Evolutionary conservation across 2,888 invertebrate species (phyloP).

Genomic region (Palloptera scutellata): DNA sequence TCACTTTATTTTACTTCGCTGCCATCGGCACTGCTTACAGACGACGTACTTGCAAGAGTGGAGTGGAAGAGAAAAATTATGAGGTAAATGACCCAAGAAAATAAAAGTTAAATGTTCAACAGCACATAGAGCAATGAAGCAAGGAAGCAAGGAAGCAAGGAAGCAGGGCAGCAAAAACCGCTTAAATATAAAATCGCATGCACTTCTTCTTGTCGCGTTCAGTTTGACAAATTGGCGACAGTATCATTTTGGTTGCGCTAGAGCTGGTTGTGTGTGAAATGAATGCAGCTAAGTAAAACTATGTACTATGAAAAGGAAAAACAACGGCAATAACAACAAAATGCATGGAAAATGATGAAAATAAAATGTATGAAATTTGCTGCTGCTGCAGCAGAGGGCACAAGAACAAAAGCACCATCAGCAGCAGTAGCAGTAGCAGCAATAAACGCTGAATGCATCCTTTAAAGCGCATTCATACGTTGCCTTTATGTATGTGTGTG

Average conservation of each 20-base stretch:
- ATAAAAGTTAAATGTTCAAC: conserved; percentile 34
- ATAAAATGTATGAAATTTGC: neutral
- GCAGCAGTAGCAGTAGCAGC: neutral
- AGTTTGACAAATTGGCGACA: conserved; percentile 39
- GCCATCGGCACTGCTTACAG: too few species aligned
- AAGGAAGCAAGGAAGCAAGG: neutral
- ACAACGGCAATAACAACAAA: conserved; percentile 17
- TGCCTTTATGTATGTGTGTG: conserved; percentile 5
- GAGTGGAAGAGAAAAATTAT: neutral
- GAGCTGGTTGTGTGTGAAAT: neutral
- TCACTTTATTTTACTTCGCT: too few species aligned
- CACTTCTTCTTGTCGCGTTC: conserved; percentile 14
- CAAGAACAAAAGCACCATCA: neutral
- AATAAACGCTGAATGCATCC: conserved; percentile 17
- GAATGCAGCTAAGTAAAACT: neutral
- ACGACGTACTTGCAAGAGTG: too few species aligned
- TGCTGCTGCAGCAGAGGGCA: neutral
- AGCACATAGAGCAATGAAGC: neutral
- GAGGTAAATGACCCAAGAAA: conserved; percentile 35
- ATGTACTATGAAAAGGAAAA: neutral
- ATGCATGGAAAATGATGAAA: neutral
- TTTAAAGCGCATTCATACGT: conserved; percentile 19
- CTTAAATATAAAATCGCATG: conserved; percentile 23
- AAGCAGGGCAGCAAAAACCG: conserved; percentile 14
- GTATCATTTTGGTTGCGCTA: conserved; percentile 34